phyloP scores from a whole-genome alignment of 35 echinoderm and acorn worm species.

The Apostichopus parvimensis region DNA sequence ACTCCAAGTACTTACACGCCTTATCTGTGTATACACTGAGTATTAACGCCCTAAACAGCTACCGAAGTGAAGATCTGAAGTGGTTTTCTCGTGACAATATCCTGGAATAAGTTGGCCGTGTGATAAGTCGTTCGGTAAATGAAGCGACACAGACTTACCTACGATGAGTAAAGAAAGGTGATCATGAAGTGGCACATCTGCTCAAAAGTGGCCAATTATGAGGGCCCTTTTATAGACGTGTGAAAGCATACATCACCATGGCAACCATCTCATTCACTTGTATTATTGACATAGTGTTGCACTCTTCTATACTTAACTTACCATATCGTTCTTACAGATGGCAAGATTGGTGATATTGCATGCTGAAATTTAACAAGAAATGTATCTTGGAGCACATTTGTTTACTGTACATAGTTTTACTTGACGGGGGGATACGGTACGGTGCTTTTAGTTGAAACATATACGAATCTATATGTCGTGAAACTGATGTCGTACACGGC shows the following conservation, averaged over 20 bases:
- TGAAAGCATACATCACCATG: neutral
- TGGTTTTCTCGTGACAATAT: neutral
- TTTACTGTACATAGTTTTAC: too few species aligned
- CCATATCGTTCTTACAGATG: too few species aligned
- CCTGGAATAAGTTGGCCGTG: neutral
- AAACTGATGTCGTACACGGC: too few species aligned
- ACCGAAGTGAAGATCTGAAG: neutral
- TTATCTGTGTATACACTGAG: neutral
- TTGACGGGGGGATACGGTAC: too few species aligned
- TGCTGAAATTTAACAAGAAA: too few species aligned
- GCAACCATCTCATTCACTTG: neutral
- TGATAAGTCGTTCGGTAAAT: neutral
- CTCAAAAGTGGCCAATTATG: neutral
- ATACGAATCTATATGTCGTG: too few species aligned
- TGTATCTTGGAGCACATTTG: too few species aligned
- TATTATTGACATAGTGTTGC: too few species aligned
- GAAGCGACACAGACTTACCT: neutral
- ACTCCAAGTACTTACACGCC: constrained; percentile 14
- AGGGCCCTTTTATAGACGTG: neutral
- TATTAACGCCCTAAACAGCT: neutral
- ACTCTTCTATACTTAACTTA: too few species aligned
- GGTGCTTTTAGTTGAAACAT: too few species aligned
- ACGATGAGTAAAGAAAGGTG: neutral
- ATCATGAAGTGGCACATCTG: neutral
- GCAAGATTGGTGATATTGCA: too few species aligned